Base-by-base conservation (phyloP, 2,113 vertebrate species). In the Varanus komodoensis region DNA sequence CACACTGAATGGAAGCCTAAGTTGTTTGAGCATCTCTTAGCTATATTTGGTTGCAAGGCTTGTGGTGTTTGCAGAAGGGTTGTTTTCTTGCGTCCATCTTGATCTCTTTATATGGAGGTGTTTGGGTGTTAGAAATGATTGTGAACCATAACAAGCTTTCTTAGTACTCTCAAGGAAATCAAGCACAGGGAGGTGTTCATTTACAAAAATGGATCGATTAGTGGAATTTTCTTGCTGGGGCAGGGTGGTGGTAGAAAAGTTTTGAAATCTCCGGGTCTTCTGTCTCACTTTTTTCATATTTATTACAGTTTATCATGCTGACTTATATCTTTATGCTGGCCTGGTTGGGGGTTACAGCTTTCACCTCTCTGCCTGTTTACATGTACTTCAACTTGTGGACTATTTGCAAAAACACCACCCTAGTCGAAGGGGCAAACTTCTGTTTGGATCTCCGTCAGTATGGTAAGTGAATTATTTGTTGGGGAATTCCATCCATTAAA, bases 341-440 rank as follows among this genome's bases (percentile, higher is more conserved):
- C 94, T 99, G 99, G 99, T 97, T 99, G n/a, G 99, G 98, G 0
- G 98, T 99, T 90, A 99, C 99, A 1, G 99, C 98, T 12, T 99
- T 99, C 93, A 99, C 99, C 89, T 98, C 99, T 77, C 97, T 99
- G 92, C 99, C 99, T 1, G 99, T 99, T 95, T 99, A 99, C 93
- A 99, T 99, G 97, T 99, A 99, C 95, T 99, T 99, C 97, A 99
- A 99, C 91, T 98, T 99, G 96, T 99, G 99, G 99, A 99, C 98
- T 93, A 98, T 99, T 94, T 99, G 99, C 97, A 98, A 98, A 95
- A 99, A 99, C 79, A 97, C 97, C 67, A 99, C 99, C 0, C 75
- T 98, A n/a, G 97, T 98, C 93, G 98, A 98, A 79, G 98, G 98
- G 84, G 96, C 98, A 29, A 97, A 97, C 61, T 97, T 99, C 93